Evolutionary conservation across 2,113 vertebrate species (phyloP).

Genomic region (Odontesthes bonariensis): DNA sequence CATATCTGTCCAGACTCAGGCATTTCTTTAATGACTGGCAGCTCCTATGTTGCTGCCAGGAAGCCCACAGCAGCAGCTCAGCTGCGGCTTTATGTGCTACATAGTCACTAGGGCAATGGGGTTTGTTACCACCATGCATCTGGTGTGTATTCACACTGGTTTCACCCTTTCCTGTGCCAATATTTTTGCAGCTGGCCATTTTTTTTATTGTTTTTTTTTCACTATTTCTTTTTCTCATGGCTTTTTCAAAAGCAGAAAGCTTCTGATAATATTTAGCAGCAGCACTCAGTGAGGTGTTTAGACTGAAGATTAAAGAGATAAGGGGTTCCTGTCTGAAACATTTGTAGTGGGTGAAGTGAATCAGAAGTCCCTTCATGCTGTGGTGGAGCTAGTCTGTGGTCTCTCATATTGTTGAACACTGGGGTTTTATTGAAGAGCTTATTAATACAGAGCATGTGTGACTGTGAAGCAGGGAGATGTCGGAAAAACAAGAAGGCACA

Average conservation of each 20-base stretch:
- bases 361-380: conserved; percentile 22
- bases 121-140: conserved; percentile 41
- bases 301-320: conserved; percentile 40
- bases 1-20: conserved; percentile 34
- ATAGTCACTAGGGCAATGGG: conserved; percentile 25
- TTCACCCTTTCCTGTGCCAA: conserved; percentile 21
- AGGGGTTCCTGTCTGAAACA: conserved; percentile 19
- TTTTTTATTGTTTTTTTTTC: neutral
- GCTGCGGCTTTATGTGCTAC: conserved; percentile 34
- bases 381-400: conserved; percentile 13
- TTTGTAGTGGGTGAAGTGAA: conserved; percentile 11
- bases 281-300: conserved; percentile 27
- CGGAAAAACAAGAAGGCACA: conserved; percentile 11
- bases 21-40: conserved; percentile 56
- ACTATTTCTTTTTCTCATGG: conserved; percentile 15
- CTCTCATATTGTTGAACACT: neutral
- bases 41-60: conserved; percentile 47
- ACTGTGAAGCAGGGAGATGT: conserved; percentile 4
- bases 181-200: conserved; percentile 7
- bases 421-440: conserved; percentile 32
- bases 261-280: conserved; percentile 17
- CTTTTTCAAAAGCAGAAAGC: conserved; percentile 15
- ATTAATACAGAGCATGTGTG: conserved; percentile 6
- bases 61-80: conserved; percentile 37
- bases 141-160: conserved; percentile 17